Percentiles rank a stretch among this genome's conserved stretches.
Conservation (phyloP, 2,888 invertebrate species). For the Cerceris rybyensis region DNA sequence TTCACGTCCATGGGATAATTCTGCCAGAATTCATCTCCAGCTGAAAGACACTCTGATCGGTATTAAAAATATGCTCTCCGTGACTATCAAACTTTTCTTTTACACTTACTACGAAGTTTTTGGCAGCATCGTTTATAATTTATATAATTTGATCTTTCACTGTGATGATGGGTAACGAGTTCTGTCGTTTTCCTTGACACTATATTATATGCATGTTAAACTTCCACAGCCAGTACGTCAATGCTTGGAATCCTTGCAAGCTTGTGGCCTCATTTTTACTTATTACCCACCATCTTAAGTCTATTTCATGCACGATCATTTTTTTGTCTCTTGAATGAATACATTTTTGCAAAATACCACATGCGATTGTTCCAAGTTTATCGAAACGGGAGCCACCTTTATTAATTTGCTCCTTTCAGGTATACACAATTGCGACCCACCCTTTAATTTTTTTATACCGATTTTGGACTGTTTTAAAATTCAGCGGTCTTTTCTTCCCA, state of each 20-base stretch:
- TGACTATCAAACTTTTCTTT: slow-evolving; percentile 23
- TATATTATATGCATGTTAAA: neutral
- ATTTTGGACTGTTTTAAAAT: neutral
- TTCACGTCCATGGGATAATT: slow-evolving; percentile 27
- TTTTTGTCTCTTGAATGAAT: neutral
- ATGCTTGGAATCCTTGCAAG: slow-evolving; percentile 9
- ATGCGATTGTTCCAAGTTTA: neutral
- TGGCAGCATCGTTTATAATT: slow-evolving; percentile 2
- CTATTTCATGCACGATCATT: neutral
- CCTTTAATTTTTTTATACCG: neutral
- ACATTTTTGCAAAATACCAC: neutral
- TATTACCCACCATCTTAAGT: slow-evolving; percentile 6
- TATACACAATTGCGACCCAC: neutral
- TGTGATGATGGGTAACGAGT: slow-evolving; percentile 1
- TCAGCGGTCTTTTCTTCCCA: slow-evolving; percentile 1
- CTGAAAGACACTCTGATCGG: slow-evolving; percentile 39
- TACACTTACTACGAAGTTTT: slow-evolving; percentile 21
- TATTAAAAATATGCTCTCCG: slow-evolving; percentile 34
- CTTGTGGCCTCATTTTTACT: neutral
- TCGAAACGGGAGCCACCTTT: neutral
- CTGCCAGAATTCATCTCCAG: slow-evolving; percentile 39
- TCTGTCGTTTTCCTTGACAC: slow-evolving; percentile 16
- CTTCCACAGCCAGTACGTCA: neutral
- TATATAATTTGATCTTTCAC: neutral
- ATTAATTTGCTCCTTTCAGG: neutral